Conservation (phyloP, 2,113 vertebrate genomes). For the Phyllopteryx taeniolatus region DNA sequence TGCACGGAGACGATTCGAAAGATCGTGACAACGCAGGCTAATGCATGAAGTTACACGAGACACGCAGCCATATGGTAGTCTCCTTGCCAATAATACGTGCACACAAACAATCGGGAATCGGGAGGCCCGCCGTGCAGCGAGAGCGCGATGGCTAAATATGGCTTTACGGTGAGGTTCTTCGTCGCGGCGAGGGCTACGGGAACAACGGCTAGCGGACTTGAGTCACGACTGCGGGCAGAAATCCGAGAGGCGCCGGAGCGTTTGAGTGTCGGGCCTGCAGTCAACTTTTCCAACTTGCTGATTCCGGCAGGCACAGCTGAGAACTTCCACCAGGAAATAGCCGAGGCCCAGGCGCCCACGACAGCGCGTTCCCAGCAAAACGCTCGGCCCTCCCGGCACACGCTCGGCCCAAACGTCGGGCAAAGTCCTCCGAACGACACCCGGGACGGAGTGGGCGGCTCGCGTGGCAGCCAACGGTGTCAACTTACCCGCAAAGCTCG, state of each 20-base stretch:
- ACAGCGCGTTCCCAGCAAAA: conserved; percentile 27
- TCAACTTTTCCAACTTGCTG: conserved; percentile 61
- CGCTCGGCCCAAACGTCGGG: neutral
- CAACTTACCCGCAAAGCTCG: conserved; percentile 65
- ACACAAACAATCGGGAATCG: neutral
- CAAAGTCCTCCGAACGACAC: neutral
- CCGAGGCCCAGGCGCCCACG: conserved; percentile 50
- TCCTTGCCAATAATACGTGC: neutral
- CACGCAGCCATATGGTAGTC: neutral
- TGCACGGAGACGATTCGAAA: neutral
- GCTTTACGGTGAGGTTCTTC: neutral
- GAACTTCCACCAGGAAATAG: conserved; percentile 67
- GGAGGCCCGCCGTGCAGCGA: neutral
- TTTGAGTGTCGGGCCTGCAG: neutral
- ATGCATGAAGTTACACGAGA: neutral
- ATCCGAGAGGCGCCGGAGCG: neutral
- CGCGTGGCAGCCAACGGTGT: conserved; percentile 16
- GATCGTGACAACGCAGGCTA: neutral
- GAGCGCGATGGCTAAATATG: neutral
- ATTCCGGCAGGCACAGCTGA: conserved; percentile 50
- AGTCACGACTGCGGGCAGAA: neutral
- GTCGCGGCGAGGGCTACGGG: neutral
- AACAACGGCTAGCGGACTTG: neutral
- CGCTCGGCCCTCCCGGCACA: neutral
- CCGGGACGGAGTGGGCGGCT: neutral